Evolutionary conservation across 23 tunicate genomes (phyloP).

Genomic region (Clavelina lepadiformis): DNA sequence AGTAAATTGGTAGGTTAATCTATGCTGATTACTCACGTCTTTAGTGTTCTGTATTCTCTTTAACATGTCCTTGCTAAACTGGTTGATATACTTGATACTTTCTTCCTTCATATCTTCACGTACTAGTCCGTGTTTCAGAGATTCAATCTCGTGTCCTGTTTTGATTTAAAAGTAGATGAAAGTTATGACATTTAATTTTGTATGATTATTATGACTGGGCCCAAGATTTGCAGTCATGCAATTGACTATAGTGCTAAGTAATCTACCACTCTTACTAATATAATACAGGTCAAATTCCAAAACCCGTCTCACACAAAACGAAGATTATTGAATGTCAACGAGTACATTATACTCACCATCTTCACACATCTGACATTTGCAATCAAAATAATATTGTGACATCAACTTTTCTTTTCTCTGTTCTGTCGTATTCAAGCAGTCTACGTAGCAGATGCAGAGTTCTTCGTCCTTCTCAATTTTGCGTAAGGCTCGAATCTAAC

Average conservation of each 20-base stretch:
- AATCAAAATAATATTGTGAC: conserved; percentile 85
- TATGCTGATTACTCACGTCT: conserved; percentile 56
- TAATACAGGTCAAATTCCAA: no score
- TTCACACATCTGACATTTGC: conserved; percentile 75
- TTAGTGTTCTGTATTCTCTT: conserved; percentile 68
- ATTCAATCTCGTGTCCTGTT: conserved; percentile 52
- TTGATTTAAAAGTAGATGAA: no score
- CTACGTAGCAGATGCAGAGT: conserved; percentile 77
- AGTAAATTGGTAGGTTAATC: no score
- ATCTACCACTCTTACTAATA: no score
- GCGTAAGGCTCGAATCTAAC: conserved; percentile 60
- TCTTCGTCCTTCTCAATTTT: conserved; percentile 67
- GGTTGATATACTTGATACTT: conserved; percentile 70
- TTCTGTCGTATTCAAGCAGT: conserved; percentile 50
- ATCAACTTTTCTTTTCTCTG: conserved; percentile 59
- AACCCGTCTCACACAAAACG: no score
- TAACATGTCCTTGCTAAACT: conserved; percentile 71
- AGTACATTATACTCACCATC: conserved; percentile 39
- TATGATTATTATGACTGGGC: no score
- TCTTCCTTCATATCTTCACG: conserved; percentile 69
- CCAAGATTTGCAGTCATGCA: no score
- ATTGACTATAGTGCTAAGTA: no score
- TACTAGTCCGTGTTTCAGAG: conserved; percentile 59
- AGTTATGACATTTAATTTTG: no score
- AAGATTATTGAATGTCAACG: no score